phyloP scores from a whole-genome alignment of 2,888 invertebrate species.

The Apamea sordens region DNA sequence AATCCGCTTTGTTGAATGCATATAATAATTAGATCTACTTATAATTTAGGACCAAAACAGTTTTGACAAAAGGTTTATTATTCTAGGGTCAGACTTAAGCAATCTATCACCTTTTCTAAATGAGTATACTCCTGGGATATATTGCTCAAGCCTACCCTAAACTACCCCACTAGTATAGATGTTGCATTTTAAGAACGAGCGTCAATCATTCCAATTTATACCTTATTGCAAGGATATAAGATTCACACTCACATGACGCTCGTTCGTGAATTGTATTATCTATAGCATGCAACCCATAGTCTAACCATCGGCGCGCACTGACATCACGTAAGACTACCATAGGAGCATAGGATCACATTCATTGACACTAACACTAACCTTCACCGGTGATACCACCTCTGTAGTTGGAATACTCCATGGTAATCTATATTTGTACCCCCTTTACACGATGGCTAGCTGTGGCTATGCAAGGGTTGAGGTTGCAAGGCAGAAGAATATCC shows the following conservation, averaged over 20 bases:
- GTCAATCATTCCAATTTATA: background rate
- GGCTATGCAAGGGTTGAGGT: background rate
- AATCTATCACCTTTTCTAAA: background rate
- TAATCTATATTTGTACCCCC: slow-evolving; percentile 25
- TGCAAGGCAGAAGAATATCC: background rate
- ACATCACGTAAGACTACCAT: slow-evolving; percentile 56
- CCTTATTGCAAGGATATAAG: background rate
- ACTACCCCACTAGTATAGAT: slow-evolving; percentile 13
- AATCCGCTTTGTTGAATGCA: slow-evolving; percentile 16
- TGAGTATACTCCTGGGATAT: background rate
- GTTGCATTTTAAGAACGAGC: background rate
- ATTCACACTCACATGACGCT: background rate
- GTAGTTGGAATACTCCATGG: slow-evolving; percentile 46
- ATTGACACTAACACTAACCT: slow-evolving; percentile 71
- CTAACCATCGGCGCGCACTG: slow-evolving; percentile 57
- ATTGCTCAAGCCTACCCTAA: slow-evolving; percentile 9
- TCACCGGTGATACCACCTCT: slow-evolving; percentile 47
- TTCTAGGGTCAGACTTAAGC: background rate
- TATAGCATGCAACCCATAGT: slow-evolving; percentile 55
- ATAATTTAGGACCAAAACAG: background rate
- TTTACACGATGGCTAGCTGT: slow-evolving; percentile 13
- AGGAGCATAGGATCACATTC: slow-evolving; percentile 56
- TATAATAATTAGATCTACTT: background rate
- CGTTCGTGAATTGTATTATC: background rate
- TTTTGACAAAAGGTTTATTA: slow-evolving; percentile 44